A percentile compares a stretch with the other conserved stretches of the same genome.
phyloP scores from a whole-genome alignment of 1,140 invertebrate species.

The Myzus persicae region DNA sequence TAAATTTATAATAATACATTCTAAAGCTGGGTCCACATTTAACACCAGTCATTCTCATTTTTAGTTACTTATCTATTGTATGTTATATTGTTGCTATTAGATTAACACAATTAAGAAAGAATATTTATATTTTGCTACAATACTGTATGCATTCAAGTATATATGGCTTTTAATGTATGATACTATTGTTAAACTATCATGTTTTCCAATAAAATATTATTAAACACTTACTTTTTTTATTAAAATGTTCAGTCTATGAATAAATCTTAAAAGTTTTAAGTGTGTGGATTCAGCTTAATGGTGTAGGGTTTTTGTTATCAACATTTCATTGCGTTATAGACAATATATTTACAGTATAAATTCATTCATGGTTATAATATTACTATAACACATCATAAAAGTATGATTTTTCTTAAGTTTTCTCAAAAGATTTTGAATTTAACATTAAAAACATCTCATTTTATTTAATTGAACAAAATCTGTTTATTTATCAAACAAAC shows the following conservation, averaged over 20 bases:
- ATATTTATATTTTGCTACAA: not conserved
- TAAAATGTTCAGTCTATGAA: not conserved
- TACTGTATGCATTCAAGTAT: not conserved
- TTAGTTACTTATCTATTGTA: not conserved
- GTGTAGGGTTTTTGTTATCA: conserved; percentile 36
- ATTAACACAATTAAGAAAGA: not conserved
- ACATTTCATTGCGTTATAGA: not conserved
- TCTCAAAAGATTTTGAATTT: not conserved
- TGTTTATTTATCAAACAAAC: not conserved
- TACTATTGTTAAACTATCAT: not conserved
- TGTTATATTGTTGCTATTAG: not conserved
- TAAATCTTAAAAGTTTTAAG: not conserved
- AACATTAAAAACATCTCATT: not conserved
- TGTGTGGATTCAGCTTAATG: conserved; percentile 38
- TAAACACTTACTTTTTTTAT: not conserved
- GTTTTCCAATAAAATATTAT: not conserved
- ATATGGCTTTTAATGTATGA: not conserved
- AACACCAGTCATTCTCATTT: not conserved
- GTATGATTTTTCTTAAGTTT: not conserved
- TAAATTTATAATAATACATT: conserved; percentile 36
- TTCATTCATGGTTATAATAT: not conserved
- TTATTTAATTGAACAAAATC: not conserved
- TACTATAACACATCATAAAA: not conserved
- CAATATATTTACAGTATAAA: not conserved
- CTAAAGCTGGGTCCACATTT: conserved; percentile 40